phyloP scores from a whole-genome alignment of 2,888 invertebrate genomes.

The Peribatodes rhomboidaria region DNA sequence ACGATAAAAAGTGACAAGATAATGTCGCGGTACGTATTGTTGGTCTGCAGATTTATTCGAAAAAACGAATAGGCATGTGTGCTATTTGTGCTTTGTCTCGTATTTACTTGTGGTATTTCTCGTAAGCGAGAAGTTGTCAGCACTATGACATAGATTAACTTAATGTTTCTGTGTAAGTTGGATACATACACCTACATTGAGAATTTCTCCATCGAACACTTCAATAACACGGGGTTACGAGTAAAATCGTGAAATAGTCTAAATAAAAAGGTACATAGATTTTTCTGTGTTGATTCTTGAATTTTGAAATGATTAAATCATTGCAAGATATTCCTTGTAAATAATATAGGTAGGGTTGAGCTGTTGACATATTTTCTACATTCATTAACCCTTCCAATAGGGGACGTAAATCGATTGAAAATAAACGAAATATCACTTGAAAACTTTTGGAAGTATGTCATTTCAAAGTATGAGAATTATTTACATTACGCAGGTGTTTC shows the following conservation, averaged over 20 bases:
- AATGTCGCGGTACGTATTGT: no score
- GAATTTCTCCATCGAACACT: no score
- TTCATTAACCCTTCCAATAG: conserved; percentile 10
- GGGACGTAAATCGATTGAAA: conserved; percentile 31
- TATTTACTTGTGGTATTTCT: not conserved
- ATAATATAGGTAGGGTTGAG: conserved; percentile 2
- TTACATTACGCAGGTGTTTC: no score
- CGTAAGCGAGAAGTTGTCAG: not conserved
- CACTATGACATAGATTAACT: no score
- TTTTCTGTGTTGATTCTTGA: not conserved
- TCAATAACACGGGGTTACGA: no score
- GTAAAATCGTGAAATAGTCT: conserved; percentile 4
- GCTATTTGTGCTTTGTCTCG: not conserved
- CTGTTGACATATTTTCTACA: not conserved
- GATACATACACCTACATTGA: not conserved
- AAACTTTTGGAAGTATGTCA: not conserved
- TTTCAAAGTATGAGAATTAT: no score
- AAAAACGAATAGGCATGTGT: no score
- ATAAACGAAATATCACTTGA: not conserved
- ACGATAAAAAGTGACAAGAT: no score
- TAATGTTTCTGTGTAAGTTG: not conserved
- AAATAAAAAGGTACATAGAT: not conserved
- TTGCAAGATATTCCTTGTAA: not conserved
- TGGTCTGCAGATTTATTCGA: no score
- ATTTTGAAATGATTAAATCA: not conserved